Conservation (phyloP, 1,140 invertebrate genomes). For the Ceratina japonica region DNA sequence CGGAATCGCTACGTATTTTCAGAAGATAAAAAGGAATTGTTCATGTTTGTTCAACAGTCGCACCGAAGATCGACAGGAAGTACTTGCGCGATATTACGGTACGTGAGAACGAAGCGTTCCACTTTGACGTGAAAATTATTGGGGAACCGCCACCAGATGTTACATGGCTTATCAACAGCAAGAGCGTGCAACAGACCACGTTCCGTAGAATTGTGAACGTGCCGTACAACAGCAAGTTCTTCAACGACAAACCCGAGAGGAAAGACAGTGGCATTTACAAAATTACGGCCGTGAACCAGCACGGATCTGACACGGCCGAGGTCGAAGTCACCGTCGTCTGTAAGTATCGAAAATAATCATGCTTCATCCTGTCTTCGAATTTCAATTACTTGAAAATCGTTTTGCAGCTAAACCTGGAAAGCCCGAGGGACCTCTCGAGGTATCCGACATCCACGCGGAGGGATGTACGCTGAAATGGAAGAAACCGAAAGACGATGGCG, state of each 20-base stretch:
- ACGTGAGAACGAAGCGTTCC: slow-evolving; percentile 90
- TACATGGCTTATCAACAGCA: slow-evolving; percentile 84
- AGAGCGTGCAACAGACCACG: slow-evolving; percentile 80
- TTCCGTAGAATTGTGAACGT: slow-evolving; percentile 88
- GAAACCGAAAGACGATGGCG: slow-evolving; percentile 97
- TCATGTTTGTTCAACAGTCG: slow-evolving; percentile 81
- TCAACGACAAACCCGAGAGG: slow-evolving; percentile 88
- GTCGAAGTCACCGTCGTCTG: slow-evolving; percentile 94
- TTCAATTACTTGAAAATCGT: background rate
- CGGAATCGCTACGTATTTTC: background rate
- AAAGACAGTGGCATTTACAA: slow-evolving; percentile 93
- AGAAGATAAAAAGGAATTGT: background rate
- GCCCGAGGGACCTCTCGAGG: slow-evolving; percentile 96
- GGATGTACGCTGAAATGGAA: slow-evolving; percentile 97
- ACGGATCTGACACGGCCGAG: slow-evolving; percentile 93
- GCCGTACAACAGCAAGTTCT: slow-evolving; percentile 92
- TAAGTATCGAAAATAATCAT: slow-evolving; percentile 79
- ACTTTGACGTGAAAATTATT: slow-evolving; percentile 90
- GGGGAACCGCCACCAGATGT: slow-evolving; percentile 92
- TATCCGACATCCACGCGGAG: slow-evolving; percentile 95
- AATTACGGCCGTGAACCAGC: slow-evolving; percentile 91
- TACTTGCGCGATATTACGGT: slow-evolving; percentile 88
- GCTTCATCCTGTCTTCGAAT: no score
- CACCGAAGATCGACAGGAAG: slow-evolving; percentile 94
- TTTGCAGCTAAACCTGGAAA: slow-evolving; percentile 91